Base-by-base conservation (phyloP, 1,140 invertebrate genomes). In the Drosophila erecta region DNA sequence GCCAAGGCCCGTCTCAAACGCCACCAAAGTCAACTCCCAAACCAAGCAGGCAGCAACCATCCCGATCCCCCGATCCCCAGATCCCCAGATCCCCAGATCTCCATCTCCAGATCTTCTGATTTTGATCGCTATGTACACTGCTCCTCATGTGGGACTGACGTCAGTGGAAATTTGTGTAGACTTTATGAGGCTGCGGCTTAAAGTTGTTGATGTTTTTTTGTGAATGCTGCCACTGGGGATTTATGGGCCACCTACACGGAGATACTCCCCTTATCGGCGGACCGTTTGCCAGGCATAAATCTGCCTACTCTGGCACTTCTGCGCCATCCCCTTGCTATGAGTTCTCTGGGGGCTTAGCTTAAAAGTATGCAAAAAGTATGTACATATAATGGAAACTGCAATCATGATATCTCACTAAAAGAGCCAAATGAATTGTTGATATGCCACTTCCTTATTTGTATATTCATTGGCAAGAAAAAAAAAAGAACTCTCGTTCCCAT, bases 151-250 rank as follows among this genome's bases (percentile, higher is more conserved):
- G 58, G 20, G 44, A 37, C 70, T 74, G 71, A 74, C 71, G 71
- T 74, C 71, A 74, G 71, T 74, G 71, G 57, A 40, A 56, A 51
- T 74, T 43, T 64, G 70, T 74, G 44, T 64, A 43, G 71, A 61
- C 43, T 65, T 74, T 75, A 75, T 75, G 72, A 40, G n/a, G 49
- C 37, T 74, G 70, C 44, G 58, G 59, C 57, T 73, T 74, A 73
- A 41, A 38, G 64, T 58, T 80, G 81, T 86, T 81, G 66, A 81
- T 86, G 62, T 85, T 80, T 60, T 76, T 76, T 58, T 79, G 62
- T 71, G 76, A 55, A 61, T 66, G 70, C 57, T 84, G 80, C 80
- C 80, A 84, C 80, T 66, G 76, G 66, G 73, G 67, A 85, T 69
- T 86, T 85, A 85, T 85, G 81, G 58, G 62, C 61, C 54, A 51